Percentiles rank a stretch among this genome's conserved stretches.
phyloP scores from a whole-genome alignment of 2,797 vertebrate genomes.

The Rhadinocentrus ornatus region DNA sequence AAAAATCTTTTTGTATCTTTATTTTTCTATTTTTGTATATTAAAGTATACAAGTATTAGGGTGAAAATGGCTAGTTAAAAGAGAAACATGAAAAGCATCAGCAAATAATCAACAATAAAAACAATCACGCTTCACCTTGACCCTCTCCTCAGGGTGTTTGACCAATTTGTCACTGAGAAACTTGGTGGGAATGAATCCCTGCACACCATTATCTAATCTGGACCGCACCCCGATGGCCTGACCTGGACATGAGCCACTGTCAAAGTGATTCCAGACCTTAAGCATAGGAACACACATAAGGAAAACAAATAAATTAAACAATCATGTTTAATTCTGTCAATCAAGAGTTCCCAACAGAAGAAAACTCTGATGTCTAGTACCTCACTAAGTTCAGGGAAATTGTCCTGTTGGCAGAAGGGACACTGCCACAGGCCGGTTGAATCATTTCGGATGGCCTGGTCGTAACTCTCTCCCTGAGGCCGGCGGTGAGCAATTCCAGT shows the following conservation, averaged over 20 bases:
- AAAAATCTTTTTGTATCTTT: not conserved
- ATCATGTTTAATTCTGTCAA: not conserved
- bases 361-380: conserved; percentile 64
- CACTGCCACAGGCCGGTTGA: conserved; percentile 97
- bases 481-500: conserved; percentile 97
- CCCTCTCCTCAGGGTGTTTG: conserved; percentile 97
- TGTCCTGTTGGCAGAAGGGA: conserved; percentile 99
- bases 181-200: conserved; percentile 98
- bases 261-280: conserved; percentile 99
- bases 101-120: not conserved
- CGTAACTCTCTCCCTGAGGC: conserved; percentile 97
- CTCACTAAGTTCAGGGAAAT: conserved; percentile 99
- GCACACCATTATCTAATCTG: conserved; percentile 95
- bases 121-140: conserved; percentile 87
- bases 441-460: conserved; percentile 97
- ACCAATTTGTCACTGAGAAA: conserved; percentile 98
- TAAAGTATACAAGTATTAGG: not conserved
- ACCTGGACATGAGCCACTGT: conserved; percentile 97
- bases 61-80: not conserved
- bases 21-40: no score
- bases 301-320: not conserved
- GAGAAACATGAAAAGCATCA: not conserved
- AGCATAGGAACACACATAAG: conserved; percentile 18
- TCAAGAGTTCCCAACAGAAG: not conserved
- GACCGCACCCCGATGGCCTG: conserved; percentile 97